These are phyloP conservation scores for Porphyrio hochstetteri DNA, from an alignment of 2,113 vertebrate genomes.

Conservation along the genomic window DNA sequence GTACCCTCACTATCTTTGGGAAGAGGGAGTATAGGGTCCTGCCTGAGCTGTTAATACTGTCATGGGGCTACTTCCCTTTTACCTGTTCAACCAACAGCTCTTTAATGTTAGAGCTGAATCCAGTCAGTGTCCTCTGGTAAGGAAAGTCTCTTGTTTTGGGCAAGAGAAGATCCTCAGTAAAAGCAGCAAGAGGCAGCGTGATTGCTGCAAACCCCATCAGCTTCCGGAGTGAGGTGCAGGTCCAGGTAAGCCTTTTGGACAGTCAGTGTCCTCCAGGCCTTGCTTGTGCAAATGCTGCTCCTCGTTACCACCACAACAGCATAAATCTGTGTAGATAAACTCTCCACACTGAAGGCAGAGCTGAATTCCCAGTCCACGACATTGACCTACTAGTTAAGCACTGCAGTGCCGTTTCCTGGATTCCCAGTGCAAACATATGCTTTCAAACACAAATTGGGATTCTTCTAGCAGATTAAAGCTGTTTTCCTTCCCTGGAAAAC, in stretches of 20 bases:
- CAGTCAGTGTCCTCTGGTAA: background rate
- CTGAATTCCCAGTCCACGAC: conserved; percentile 27
- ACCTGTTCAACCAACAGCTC: background rate
- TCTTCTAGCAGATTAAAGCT: conserved; percentile 49
- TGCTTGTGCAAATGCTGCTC: background rate
- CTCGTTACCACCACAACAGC: fast-evolving
- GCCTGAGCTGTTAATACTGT: background rate
- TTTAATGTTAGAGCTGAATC: background rate
- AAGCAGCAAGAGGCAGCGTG: background rate
- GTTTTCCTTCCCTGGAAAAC: conserved; percentile 49
- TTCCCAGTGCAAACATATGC: conserved; percentile 42
- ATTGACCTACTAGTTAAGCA: conserved; percentile 59
- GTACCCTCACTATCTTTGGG: background rate
- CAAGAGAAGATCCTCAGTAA: background rate
- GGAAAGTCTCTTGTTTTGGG: fast-evolving
- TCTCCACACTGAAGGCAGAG: background rate
- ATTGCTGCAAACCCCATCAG: fast-evolving
- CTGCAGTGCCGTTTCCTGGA: conserved; percentile 2
- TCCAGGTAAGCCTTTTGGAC: background rate
- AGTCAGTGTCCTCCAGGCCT: fast-evolving
- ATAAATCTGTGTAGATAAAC: conserved; percentile 4
- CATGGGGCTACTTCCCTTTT: background rate
- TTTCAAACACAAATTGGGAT: conserved; percentile 58
- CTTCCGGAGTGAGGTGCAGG: background rate
- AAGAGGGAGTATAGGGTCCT: background rate